Evolutionary conservation across 2,888 invertebrate genomes (phyloP), one percentile per base, ranked within the genome.

Genomic region (Hydroisotoma schaefferi): DNA sequence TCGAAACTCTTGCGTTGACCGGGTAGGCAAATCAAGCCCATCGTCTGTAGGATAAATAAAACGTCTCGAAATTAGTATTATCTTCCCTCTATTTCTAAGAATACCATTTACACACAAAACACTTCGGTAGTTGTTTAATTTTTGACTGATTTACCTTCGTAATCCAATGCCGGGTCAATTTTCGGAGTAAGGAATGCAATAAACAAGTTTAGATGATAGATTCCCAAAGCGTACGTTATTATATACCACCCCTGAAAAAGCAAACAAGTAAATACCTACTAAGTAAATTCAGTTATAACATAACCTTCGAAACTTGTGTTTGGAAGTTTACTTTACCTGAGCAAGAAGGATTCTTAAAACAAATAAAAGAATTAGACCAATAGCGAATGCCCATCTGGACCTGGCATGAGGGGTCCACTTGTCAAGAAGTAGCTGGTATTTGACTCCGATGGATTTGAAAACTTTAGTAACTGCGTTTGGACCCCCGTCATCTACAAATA

Each of bases 171-270:
- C 70, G 98, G 99, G 84, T 99, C 98, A 76, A 98, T 95, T 84
- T 97, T 98, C 75, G 99, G 99, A 75, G 99, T 95, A 73, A 99
- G 85, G 84, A 99, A 99, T 80, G 97, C 95, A 82, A 99, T 95
- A 81, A 99, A 97, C 78, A 99, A 83, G 82, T 99, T 99, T 78
- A 99, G 84, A 78, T 99, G 93, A 80, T 98, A 99, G 77, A 99
- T 99, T 74, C 98, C 98, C 78, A 99, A 82, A 28, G 95, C 99
- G 80, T 99, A 99, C 73, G 97, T 95, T 63, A 99, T 87, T 75
- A 99, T 99, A 78, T 99, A 99, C 95, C 98, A 99, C 73, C 99
- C 99, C 91, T 99, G 81, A 68, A 85, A 82, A 68, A 69, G 61
- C 55, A 65, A 61, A 55, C 61, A 43, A 43, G 6, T 43, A 43